These are phyloP conservation scores for Heliconius erato DNA, from an alignment of 2,888 invertebrate genomes.

Conservation along the genomic window DNA sequence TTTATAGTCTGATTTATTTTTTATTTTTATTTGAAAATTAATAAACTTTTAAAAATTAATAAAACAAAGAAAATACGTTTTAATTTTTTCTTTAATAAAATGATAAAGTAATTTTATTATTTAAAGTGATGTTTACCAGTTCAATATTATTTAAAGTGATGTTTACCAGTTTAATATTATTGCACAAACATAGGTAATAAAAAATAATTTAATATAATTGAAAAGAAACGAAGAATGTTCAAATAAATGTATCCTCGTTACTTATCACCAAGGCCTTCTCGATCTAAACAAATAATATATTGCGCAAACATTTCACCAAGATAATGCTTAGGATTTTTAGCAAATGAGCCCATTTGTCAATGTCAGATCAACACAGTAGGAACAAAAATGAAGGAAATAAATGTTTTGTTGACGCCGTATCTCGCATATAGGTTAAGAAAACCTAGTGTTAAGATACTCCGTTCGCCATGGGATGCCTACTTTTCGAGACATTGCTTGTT, in stretches of 20 bases:
- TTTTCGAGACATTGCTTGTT: not conserved
- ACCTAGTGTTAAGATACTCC: not conserved
- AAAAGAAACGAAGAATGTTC: not conserved
- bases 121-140: no score
- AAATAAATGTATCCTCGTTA: not conserved
- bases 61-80: no score
- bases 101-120: no score
- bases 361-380: not conserved
- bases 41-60: no score
- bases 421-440: no score
- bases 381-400: not conserved
- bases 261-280: not conserved
- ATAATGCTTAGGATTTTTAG: conserved; percentile 29
- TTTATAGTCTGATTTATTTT: no score
- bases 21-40: no score
- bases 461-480: not conserved
- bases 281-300: conserved; percentile 24
- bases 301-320: conserved; percentile 25
- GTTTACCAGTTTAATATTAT: no score
- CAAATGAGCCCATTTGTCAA: conserved; percentile 38
- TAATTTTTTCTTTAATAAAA: no score
- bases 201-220: no score
- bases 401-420: not conserved
- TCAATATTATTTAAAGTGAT: no score
- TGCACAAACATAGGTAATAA: no score